A percentile compares a stretch with the other conserved stretches of the same genome.
Conservation (phyloP, 2,888 invertebrate genomes). For the Hemistola chrysoprasaria region DNA sequence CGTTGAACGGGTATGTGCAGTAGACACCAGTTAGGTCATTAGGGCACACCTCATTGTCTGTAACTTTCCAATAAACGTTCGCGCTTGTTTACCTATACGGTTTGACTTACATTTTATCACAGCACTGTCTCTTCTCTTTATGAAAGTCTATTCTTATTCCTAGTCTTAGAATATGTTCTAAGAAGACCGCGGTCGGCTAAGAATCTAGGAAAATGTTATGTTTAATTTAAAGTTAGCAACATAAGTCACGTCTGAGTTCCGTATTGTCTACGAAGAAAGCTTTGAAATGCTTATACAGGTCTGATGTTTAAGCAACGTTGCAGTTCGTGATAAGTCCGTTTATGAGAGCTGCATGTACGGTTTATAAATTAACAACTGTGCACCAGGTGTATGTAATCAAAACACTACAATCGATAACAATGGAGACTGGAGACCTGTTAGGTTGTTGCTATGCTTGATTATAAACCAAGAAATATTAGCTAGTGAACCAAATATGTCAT, state of each 20-base stretch:
- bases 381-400: slow-evolving; percentile 59
- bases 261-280: slow-evolving; percentile 25
- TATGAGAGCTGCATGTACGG: slow-evolving; percentile 28
- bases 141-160: no score
- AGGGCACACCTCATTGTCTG: slow-evolving; percentile 38
- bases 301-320: slow-evolving; percentile 43
- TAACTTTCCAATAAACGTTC: slow-evolving; percentile 41
- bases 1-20: slow-evolving; percentile 5
- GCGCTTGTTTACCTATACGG: no score
- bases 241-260: slow-evolving; percentile 14
- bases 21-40: slow-evolving; percentile 40
- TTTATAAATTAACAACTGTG: slow-evolving; percentile 42
- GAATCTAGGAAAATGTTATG: slow-evolving; percentile 1
- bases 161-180: slow-evolving; percentile 7
- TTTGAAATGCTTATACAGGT: slow-evolving; percentile 28
- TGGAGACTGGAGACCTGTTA: slow-evolving; percentile 18
- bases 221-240: slow-evolving; percentile 10
- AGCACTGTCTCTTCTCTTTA: no score
- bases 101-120: no score
- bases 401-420: slow-evolving; percentile 47
- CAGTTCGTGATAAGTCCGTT: slow-evolving; percentile 50
- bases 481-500: slow-evolving; percentile 29
- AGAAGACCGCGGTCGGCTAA: not conserved
- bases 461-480: slow-evolving; percentile 24
- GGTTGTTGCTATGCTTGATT: slow-evolving; percentile 36